These are phyloP conservation scores for Brachionus rubens DNA, from an alignment of 1,140 invertebrate genomes.

Conservation along the genomic window DNA sequence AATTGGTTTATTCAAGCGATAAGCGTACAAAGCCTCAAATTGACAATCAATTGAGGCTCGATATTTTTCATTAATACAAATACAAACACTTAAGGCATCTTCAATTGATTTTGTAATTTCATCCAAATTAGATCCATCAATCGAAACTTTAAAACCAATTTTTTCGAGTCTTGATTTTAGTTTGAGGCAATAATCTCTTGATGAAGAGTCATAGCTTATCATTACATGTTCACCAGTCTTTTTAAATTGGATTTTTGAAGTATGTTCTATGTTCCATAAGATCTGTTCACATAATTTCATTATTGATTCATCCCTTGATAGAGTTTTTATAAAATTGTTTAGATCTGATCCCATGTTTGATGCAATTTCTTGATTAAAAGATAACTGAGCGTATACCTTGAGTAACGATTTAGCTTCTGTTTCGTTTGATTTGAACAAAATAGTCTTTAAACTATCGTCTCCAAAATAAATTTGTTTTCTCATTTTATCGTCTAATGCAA, in stretches of 20 bases:
- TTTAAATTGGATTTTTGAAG: background rate
- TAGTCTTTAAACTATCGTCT: slow-evolving; percentile 8
- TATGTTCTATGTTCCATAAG: slow-evolving; percentile 5
- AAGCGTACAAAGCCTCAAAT: slow-evolving; percentile 32
- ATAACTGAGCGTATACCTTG: background rate
- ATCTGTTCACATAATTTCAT: background rate
- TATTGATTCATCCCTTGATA: background rate
- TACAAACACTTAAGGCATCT: background rate
- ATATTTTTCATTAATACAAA: slow-evolving; percentile 37
- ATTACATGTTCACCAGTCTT: background rate
- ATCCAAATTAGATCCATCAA: slow-evolving; percentile 43
- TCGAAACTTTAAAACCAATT: slow-evolving; percentile 14
- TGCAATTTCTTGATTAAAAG: slow-evolving; percentile 1
- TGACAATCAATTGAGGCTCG: background rate
- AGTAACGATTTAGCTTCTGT: background rate
- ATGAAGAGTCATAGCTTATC: slow-evolving; percentile 21
- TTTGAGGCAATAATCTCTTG: background rate
- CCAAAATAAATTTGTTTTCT: slow-evolving; percentile 37
- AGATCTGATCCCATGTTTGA: background rate
- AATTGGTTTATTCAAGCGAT: slow-evolving; percentile 32
- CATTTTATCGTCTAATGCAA: slow-evolving; percentile 4
- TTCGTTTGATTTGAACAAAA: slow-evolving; percentile 1
- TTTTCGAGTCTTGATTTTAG: background rate
- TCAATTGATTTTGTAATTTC: slow-evolving; percentile 47
- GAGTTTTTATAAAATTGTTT: too few relatives aligned